Evolutionary conservation across 2,113 vertebrate genomes (phyloP).

Genomic region (Carassius auratus): DNA sequence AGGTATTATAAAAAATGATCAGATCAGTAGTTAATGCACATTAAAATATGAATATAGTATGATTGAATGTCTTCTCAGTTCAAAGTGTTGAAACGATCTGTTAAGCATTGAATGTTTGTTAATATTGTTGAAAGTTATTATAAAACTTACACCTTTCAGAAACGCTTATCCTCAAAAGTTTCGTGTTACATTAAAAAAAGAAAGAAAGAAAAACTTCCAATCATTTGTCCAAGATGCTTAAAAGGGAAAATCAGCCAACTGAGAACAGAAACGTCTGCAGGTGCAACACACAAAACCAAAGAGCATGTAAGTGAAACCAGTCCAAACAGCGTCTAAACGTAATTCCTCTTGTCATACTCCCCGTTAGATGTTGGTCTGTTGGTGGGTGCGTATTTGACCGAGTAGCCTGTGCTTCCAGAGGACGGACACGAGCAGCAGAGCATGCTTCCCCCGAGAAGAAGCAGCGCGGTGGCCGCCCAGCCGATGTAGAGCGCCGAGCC

Average conservation of each 20-base stretch:
- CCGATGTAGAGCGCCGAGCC: constrained; percentile 95
- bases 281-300: not conserved
- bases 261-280: constrained; percentile 27
- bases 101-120: not conserved
- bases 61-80: too few species aligned
- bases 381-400: constrained; percentile 85
- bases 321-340: constrained; percentile 77
- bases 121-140: constrained; percentile 1
- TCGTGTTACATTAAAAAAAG: constrained; percentile 21
- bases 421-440: constrained; percentile 90
- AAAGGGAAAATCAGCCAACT: not conserved
- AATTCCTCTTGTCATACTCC: constrained; percentile 98
- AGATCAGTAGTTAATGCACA: not conserved
- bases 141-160: constrained; percentile 22
- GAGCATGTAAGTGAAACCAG: not conserved
- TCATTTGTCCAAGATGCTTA: constrained; percentile 26
- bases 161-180: constrained; percentile 3
- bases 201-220: not conserved
- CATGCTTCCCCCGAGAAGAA: constrained; percentile 87
- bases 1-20: not conserved
- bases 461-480: constrained; percentile 90
- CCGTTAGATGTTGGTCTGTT: constrained; percentile 83
- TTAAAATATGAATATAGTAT: too few species aligned
- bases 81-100: too few species aligned
- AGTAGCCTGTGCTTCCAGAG: constrained; percentile 79